These are phyloP conservation scores for Pristionchus fissidentatus DNA, from an alignment of 2,888 invertebrate species.

Conservation along the genomic window DNA sequence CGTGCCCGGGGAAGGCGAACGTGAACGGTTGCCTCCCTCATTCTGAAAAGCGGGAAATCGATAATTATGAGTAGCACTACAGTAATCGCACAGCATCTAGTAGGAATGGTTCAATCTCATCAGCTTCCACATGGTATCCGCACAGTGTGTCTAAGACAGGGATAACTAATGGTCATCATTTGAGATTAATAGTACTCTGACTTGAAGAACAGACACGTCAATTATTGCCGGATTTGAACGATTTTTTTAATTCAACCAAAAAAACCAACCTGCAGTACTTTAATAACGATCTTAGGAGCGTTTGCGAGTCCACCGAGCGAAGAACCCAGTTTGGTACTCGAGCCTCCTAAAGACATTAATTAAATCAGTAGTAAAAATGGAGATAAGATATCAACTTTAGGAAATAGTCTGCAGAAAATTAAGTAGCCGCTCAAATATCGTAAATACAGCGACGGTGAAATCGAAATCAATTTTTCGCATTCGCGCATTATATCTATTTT, in stretches of 20 bases:
- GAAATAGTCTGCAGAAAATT: no score
- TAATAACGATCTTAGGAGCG: slow-evolving; percentile 58
- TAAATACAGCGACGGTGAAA: no score
- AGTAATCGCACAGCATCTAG: background rate
- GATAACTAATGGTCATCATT: slow-evolving; percentile 46
- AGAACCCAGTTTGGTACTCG: slow-evolving; percentile 11
- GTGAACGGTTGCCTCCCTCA: slow-evolving; percentile 49
- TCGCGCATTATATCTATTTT: no score
- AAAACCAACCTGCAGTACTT: slow-evolving; percentile 50
- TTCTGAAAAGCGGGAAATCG: slow-evolving; percentile 38
- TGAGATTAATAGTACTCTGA: no score
- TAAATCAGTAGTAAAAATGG: background rate
- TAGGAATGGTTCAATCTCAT: slow-evolving; percentile 12
- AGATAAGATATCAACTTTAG: background rate
- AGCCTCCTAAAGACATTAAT: background rate
- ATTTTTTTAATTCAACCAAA: background rate
- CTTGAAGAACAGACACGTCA: no score
- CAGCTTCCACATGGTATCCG: slow-evolving; percentile 13
- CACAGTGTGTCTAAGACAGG: slow-evolving; percentile 33
- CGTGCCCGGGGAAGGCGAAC: slow-evolving; percentile 55
- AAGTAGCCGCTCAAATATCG: no score
- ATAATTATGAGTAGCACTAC: background rate
- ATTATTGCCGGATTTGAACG: background rate
- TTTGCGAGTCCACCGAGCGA: slow-evolving; percentile 27
- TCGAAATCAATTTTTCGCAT: no score